Evolutionary conservation across 37 sponge, comb jelly and placozoan genomes (phyloP).

Genomic region (Lycopodina hypogea): DNA sequence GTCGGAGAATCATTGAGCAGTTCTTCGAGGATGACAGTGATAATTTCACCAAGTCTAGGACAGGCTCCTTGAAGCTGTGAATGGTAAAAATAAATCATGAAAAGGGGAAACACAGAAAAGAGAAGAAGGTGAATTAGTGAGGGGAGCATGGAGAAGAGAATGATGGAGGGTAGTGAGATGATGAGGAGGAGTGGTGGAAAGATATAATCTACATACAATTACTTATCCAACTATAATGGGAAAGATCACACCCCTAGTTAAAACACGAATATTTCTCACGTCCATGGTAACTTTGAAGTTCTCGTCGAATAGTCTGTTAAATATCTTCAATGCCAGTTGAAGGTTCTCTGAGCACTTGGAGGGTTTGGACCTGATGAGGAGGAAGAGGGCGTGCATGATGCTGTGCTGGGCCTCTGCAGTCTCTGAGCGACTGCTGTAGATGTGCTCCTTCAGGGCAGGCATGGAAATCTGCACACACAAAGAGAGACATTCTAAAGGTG

Average conservation of each 20-base stretch:
- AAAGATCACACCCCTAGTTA: not conserved
- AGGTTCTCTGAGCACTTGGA: not conserved
- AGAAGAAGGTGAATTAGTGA: too few relatives aligned
- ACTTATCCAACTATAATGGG: too few relatives aligned
- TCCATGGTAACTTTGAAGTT: slow-evolving; percentile 41
- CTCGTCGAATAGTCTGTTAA: slow-evolving; percentile 37
- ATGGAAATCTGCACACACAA: slow-evolving; percentile 18
- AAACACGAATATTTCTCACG: slow-evolving; percentile 1
- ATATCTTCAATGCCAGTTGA: slow-evolving; percentile 23
- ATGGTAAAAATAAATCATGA: not conserved
- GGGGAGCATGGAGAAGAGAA: too few relatives aligned
- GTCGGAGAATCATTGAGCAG: slow-evolving; percentile 4
- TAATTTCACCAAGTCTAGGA: slow-evolving; percentile 33
- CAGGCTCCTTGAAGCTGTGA: slow-evolving; percentile 3
- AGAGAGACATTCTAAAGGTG: not conserved
- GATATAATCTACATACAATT: too few relatives aligned
- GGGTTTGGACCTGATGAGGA: slow-evolving; percentile 31
- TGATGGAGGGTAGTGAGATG: too few relatives aligned
- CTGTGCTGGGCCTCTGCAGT: slow-evolving; percentile 36
- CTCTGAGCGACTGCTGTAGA: slow-evolving; percentile 21
- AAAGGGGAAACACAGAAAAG: too few relatives aligned
- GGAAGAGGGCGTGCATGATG: slow-evolving; percentile 52
- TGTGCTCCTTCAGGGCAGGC: slow-evolving; percentile 25
- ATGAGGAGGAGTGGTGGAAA: not conserved
- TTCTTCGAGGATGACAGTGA: not conserved